Evolutionary conservation across 1,140 invertebrate species (phyloP).

Genomic region (Ceratitis capitata): DNA sequence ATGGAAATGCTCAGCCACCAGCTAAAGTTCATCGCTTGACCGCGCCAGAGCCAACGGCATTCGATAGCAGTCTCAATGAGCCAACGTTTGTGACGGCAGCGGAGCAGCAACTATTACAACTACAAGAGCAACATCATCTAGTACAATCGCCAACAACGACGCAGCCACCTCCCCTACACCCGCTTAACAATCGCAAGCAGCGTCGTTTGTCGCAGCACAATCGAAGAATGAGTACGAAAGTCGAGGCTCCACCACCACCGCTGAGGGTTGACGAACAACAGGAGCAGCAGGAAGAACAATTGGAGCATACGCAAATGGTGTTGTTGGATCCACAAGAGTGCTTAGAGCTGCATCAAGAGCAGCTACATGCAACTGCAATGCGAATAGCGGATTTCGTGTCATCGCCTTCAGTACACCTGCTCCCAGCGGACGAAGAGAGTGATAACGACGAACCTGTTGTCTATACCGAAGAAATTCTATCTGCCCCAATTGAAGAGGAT

Average conservation of each 20-base stretch:
- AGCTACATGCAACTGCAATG: neutral
- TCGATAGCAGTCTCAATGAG: neutral
- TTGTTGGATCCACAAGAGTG: constrained; percentile 6
- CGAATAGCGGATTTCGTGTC: neutral
- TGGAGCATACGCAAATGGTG: neutral
- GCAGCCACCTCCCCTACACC: constrained; percentile 39
- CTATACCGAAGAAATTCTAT: neutral
- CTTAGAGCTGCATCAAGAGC: constrained; percentile 25
- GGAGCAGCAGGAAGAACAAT: neutral
- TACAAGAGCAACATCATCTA: constrained; percentile 41
- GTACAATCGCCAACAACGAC: constrained; percentile 30
- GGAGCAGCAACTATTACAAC: neutral
- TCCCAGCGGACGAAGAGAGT: neutral
- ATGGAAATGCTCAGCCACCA: neutral
- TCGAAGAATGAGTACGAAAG: constrained; percentile 22
- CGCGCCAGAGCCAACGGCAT: neutral
- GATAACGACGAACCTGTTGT: too few species aligned
- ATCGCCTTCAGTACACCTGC: neutral
- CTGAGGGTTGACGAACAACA: neutral
- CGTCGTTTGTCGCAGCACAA: constrained; percentile 17
- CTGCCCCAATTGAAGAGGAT: constrained; percentile 1
- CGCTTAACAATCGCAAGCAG: constrained; percentile 26
- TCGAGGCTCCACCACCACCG: neutral
- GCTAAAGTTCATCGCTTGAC: neutral
- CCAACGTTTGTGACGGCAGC: neutral